Evolutionary conservation across 2,797 vertebrate genomes (phyloP), one percentile per base, ranked within the genome.

Genomic region (Neomorphus geoffroyi): DNA sequence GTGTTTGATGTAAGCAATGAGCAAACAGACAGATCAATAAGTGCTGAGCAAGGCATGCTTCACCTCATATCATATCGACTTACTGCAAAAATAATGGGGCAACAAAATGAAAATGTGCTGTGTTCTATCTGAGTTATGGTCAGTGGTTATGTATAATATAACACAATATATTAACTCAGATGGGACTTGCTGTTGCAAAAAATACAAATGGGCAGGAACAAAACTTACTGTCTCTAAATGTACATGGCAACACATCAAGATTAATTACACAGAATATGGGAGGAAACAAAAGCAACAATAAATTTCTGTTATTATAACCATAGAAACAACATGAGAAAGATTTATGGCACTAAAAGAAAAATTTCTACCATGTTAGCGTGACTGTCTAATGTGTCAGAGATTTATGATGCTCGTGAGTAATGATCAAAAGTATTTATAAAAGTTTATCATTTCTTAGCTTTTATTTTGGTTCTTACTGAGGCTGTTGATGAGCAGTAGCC

Each of bases 21-120:
- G 94, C 93, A 96, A 97, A 95, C 74, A 60, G 62, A 96, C 73
- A 94, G 98, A 98, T 98, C 98, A 97, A 98, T 98, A 98, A 96
- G 65, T 97, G 97, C 97, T 97, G 97, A 98, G 97, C 96, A 96
- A 97, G 95, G 94, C 97, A 97, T 72, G 96, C 96, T 97, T 98
- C 97, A 95, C 90, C 96, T 98, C 97, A 92, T 95, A 96, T 97
- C 2, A 60, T 97, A 98, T 98, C 37, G 97, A 98, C 95, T 96
- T 94, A 78, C 96, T 96, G 96, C 80, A 97, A 93, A 97, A 97
- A 97, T 97, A 97, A 97, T 97, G 97, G 97, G 81, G 91, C 80
- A 95, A 95, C 97, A 97, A 96, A 97, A 98, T 97, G 95, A 97
- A 97, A 97, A 97, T 97, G 95, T 97, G 97, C 96, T 98, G 96